Percentiles rank a stretch among this genome's conserved stretches.
Conservation (phyloP, 2,113 vertebrate species). For the Synchiropus splendidus region DNA sequence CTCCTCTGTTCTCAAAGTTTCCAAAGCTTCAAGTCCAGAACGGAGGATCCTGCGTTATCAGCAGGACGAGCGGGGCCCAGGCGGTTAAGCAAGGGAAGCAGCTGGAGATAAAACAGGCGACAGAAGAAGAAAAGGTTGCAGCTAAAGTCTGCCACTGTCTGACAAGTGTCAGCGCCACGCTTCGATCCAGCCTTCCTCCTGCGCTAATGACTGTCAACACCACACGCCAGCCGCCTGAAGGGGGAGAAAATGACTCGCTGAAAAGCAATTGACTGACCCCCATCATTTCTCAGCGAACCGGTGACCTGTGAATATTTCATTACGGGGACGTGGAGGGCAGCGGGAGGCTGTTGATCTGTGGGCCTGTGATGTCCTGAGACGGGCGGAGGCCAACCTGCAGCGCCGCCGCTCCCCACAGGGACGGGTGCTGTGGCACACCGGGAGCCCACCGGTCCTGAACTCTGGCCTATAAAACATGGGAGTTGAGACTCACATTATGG, state of each 20-base stretch:
- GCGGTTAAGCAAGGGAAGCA: too few species aligned
- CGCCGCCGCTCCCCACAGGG: slow-evolving; percentile 5
- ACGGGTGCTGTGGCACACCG: not conserved
- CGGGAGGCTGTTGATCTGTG: not conserved
- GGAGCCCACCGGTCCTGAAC: not conserved
- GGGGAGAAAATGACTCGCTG: slow-evolving; percentile 86
- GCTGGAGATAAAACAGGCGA: slow-evolving; percentile 7
- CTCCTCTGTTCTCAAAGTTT: too few species aligned
- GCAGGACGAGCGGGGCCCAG: too few species aligned
- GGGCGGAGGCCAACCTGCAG: slow-evolving; percentile 12
- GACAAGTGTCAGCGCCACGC: slow-evolving; percentile 62
- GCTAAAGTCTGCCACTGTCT: slow-evolving; percentile 61
- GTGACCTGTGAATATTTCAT: slow-evolving; percentile 83
- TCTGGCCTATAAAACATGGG: too few species aligned
- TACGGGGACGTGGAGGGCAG: slow-evolving; percentile 78
- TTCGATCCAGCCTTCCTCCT: slow-evolving; percentile 66
- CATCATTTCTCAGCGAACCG: slow-evolving; percentile 86
- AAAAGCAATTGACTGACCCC: slow-evolving; percentile 93
- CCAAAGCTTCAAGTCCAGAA: too few species aligned
- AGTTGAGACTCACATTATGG: too few species aligned
- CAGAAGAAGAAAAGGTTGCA: slow-evolving; percentile 35
- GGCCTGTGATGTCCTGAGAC: slow-evolving; percentile 20
- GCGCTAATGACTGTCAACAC: slow-evolving; percentile 79
- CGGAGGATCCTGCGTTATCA: too few species aligned
- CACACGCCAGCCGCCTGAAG: slow-evolving; percentile 68